Evolutionary conservation across 2,113 vertebrate genomes (phyloP).

Genomic region (Pterocles orientalis): DNA sequence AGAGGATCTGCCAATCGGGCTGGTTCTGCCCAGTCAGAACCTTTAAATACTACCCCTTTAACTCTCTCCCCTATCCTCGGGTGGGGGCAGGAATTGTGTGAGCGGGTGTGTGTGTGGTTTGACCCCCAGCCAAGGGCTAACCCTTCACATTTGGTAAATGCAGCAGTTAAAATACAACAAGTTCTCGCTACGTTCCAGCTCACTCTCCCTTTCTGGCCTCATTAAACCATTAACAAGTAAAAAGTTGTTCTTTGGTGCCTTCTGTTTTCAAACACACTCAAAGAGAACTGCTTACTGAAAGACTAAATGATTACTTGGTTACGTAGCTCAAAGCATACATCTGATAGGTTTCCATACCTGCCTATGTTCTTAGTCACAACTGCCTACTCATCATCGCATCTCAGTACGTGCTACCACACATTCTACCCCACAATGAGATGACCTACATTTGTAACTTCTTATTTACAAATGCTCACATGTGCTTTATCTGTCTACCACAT

Average conservation of each 20-base stretch:
- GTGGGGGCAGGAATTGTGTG: too few species aligned
- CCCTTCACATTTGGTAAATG: neutral
- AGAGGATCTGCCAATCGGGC: too few species aligned
- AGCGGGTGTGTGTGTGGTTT: too few species aligned
- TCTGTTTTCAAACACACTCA: neutral
- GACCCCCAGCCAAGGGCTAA: too few species aligned
- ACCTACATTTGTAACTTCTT: neutral
- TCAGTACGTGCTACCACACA: fast-evolving
- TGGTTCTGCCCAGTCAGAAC: too few species aligned
- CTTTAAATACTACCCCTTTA: too few species aligned
- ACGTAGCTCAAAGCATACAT: neutral
- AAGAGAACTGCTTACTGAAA: neutral
- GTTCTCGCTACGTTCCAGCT: neutral
- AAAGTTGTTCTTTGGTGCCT: neutral
- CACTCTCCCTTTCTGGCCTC: neutral
- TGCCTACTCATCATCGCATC: neutral
- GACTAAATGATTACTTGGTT: neutral
- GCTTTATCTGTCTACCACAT: neutral
- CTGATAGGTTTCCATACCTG: neutral
- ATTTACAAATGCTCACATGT: neutral
- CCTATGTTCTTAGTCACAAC: neutral
- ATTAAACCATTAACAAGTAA: neutral
- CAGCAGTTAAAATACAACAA: neutral
- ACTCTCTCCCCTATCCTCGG: too few species aligned
- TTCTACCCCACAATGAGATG: neutral